Evolutionary conservation across 2,113 vertebrate species (phyloP), one percentile per base, ranked within the genome.

Genomic region (Thamnophis sirtalis): DNA sequence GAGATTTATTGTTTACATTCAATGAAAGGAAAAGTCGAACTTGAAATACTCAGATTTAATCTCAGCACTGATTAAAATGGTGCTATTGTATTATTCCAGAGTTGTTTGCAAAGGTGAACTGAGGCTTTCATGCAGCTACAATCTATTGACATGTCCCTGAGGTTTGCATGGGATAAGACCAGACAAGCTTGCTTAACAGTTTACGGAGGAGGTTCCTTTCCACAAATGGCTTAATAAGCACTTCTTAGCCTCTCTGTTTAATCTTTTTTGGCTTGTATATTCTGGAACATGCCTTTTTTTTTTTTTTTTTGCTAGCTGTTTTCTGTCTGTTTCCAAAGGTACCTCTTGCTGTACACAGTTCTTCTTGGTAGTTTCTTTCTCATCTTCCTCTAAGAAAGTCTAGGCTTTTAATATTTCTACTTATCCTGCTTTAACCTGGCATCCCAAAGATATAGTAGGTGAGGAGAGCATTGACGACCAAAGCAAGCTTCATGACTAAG

Each of bases 21-120:
- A 98, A 97, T 98, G 97, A 98, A 98, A 98, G 98, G 98, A 98
- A 98, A 98, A 98, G 97, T 98, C 97, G 98, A 97, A 98, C 95
- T 96, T 96, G 93, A 96, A 96, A 94, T 94, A 87, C 95, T 97
- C 96, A 97, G 97, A 98, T 98, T 96, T 97, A 97, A 98, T 98
- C 98, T 97, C 90, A 10, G 91, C 90, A 89, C 89, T 95, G 96
- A 96, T 97, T 97, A 96, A 97, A 98, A 98, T 94, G 95, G 95
- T 93, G 93, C 95, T 95, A 98, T 97, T 98, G 96, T 97, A 91
- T 96, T 97, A 93, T 92, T 91, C 94, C 94, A 91, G 91, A 88
- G 89, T 92, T 96, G 80, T 96, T 96, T 96, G 94, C 94, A 96
- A 97, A 97, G 97, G 97, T 97, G 97, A 97, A 97, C 93, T 93